Percentiles rank a stretch among this genome's conserved stretches.
Evolutionary conservation across 2,113 vertebrate genomes (phyloP).

Genomic region (Pterocles burchelli): DNA sequence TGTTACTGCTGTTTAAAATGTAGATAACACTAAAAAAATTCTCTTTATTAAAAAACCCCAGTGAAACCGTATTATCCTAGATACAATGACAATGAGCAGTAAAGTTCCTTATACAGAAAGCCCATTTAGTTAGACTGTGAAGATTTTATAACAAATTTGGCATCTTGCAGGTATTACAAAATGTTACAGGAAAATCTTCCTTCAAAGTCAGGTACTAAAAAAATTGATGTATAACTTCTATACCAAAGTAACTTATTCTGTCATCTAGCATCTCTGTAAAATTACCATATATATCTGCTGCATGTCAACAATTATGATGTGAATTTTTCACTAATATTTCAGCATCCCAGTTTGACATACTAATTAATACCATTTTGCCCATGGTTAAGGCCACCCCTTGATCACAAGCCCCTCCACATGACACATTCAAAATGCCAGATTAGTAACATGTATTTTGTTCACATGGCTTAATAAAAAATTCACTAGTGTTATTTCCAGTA

Average conservation of each 20-base stretch:
- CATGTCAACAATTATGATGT: not conserved
- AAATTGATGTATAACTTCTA: not conserved
- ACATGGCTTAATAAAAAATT: conserved; percentile 46
- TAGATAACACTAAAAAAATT: not conserved
- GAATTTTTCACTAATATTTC: not conserved
- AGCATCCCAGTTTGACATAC: not conserved
- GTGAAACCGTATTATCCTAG: not conserved
- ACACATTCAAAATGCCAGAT: conserved; percentile 10
- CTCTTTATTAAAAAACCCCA: not conserved
- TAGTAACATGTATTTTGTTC: conserved; percentile 23
- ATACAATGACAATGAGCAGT: not conserved
- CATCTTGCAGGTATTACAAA: not conserved
- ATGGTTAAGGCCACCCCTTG: too few relatives aligned
- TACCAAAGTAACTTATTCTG: not conserved
- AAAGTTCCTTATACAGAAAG: not conserved
- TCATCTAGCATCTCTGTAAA: not conserved
- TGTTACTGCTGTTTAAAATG: not conserved
- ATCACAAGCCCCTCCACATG: too few relatives aligned
- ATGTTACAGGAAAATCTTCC: not conserved
- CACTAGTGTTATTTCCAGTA: conserved; percentile 31
- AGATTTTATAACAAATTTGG: not conserved
- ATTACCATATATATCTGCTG: not conserved
- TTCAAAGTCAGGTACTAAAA: not conserved
- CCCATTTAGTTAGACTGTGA: not conserved
- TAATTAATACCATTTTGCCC: not conserved